Base-by-base conservation (phyloP, 2,888 invertebrate species). In the Chaitophorus viminalis region DNA sequence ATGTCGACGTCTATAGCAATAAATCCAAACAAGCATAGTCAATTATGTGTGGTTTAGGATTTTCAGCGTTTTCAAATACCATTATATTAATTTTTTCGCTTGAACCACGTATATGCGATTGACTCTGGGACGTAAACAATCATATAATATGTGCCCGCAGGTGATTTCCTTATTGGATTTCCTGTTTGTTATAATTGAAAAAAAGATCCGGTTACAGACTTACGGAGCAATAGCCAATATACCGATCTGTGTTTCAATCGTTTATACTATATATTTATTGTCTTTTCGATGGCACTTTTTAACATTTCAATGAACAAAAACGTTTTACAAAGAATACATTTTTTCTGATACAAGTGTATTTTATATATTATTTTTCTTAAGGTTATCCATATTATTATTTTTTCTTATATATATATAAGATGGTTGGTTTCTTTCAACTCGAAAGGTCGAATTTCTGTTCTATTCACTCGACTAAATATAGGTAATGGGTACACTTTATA, bases 271-370 rank as follows among this genome's bases (percentile, higher is more conserved):
- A 25, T 11, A n/a, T 33, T 39, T 52, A 70, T n/a, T 29, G 6
- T 75, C 29, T 75, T 54, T 11, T 3, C 60, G 14, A 29, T n/a
- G 17, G 11, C 33, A 14, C 72, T 82, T 83, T 83, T 83, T 60
- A 74, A 83, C 83, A 60, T 60, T 83, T 83, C 60, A 39, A 83
- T 39, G 36, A 83, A 83, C 60, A 74, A 72, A 72, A 82, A 60
- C 25, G 39, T 75, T 83, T 75, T 60, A 39, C 21, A 29, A 39
- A 60, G 74, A 75, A 83, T 60, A 75, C 29, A 75, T 60, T 75
- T 78, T 25, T 54, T 29, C 36, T 18, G 18, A 39, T 39, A 1
- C 25, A 25, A 75, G 36, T 39, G 29, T 75, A 14, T 31, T 72
- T 29, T 72, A 29, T 54, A 36, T 18, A 5, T 21, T 36, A 78